Evolutionary conservation across 2,888 invertebrate species (phyloP), one percentile per base, ranked within the genome.

Genomic region (Sceliomorpha sp.): DNA sequence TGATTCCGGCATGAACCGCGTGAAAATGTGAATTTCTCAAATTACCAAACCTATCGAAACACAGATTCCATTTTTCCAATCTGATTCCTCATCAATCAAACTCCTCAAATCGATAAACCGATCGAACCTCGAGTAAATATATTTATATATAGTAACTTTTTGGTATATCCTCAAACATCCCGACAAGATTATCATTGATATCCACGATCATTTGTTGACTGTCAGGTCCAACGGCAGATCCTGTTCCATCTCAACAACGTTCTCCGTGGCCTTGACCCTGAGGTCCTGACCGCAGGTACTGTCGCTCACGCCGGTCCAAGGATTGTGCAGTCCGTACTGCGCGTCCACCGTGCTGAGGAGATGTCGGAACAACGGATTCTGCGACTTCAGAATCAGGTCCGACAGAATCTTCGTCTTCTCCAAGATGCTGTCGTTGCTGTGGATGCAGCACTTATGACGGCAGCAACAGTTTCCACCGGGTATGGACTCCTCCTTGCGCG

Each of bases 161-260:
- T 42, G 40, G 40, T 26, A 42, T 42, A 24, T 12, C 12, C 26
- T 20, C 24, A 39, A 9, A 20, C 13, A 37, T 15, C 15, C 37
- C 20, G 24, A 17, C 24, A 20, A 39, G 13, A 14, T 8, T 36
- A 15, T 14, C 14, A 39, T 10, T 10, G 2, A 10, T 2, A 31
- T 31, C 20, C 20, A 20, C 5, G 39, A 69, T 84, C 78, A 88
- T 64, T 89, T 88, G 59, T 87, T 89, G 78, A 87, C 82, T 62
- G 83, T 90, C 76, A 89, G 78, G 64, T 89, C 89, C 44, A 89
- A 75, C 4, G 89, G 89, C 47, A 88, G 74, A 67, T 89, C 89
- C 71, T 89, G 89, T 59, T 88, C 88, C 82, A 87, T 85, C 12
- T 88, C 87, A 3, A 81, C 81, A 9, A 82, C 80, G 40, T 75